Base-by-base conservation (phyloP, 2,797 vertebrate genomes). In the Florisuga fusca region DNA sequence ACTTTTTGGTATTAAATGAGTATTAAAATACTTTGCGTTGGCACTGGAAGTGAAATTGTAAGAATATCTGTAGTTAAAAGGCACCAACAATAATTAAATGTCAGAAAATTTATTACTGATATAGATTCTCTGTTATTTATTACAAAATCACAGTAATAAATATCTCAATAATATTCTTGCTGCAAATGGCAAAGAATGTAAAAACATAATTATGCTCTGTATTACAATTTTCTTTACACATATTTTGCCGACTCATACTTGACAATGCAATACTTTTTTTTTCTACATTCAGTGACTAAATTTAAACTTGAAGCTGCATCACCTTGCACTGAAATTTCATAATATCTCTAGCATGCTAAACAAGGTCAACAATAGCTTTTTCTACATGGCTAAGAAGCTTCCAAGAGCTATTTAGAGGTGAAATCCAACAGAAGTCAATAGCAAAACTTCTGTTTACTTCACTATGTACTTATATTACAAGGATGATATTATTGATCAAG, bases 371-470 rank as follows among this genome's bases (percentile, higher is more conserved):
- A 54, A n/a, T 25, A 81, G 18, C 4, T 72, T 86, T 61, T 58
- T 18, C 27, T 74, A 36, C 11, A 14, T 55, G 33, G 21, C 17
- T 81, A 75, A 72, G 58, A 88, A 68, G 19, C 2, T 81, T 88
- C 34, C 48, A 68, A 66, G 20, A 71, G 7, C 15, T 74, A 29
- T 61, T 48, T 77, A 84, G 43, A 62, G 34, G 27, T 86, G 22
- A 94, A 93, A 90, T 72, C 17, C 45, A 81, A 50, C 18, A 45
- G 48, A 91, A 86, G 22, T 76, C 14, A 92, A 48, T 79, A 91
- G 18, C 19, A 81, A 87, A 81, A 18, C 20, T 58, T 84, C 11
- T 84, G n/a, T 79, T 96, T 90, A 53, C 31, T 90, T 88, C 62
- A 41, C 22, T 20, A 54, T 69, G n/a, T 78, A 82, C 31, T 88